Percentiles rank a stretch among this genome's conserved stretches.
Conservation (phyloP, 2,888 invertebrate species). For the Athrips mouffetella region DNA sequence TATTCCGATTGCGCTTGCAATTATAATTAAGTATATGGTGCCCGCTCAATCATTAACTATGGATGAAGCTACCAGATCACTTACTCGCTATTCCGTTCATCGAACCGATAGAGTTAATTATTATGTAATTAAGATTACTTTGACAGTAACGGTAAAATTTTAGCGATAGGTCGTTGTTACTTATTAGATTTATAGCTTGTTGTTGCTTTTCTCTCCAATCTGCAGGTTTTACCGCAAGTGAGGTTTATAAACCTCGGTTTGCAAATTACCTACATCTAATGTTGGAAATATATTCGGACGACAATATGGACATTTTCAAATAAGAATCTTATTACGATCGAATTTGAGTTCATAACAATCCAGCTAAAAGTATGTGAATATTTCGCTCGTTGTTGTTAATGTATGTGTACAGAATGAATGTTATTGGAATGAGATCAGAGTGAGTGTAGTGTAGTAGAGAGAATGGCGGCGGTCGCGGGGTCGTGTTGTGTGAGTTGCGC, state of each 20-base stretch:
- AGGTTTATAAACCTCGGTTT: neutral
- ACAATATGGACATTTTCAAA: neutral
- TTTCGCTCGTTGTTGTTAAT: neutral
- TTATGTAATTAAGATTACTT: neutral
- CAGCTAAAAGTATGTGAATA: neutral
- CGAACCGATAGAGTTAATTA: neutral
- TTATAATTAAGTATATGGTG: neutral
- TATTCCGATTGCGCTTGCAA: conserved; percentile 5
- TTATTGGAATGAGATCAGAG: conserved; percentile 60
- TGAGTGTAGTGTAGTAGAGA: conserved; percentile 53
- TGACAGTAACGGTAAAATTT: neutral
- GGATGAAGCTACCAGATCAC: neutral
- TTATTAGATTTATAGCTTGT: neutral
- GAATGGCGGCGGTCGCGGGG: conserved; percentile 58
- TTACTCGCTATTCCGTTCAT: neutral
- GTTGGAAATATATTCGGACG: neutral
- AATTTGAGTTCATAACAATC: conserved; percentile 1
- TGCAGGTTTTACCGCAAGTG: neutral
- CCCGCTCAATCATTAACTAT: conserved; percentile 4
- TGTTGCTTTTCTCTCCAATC: neutral
- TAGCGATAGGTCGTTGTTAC: neutral
- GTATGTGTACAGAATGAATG: conserved; percentile 26
- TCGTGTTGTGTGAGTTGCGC: conserved; percentile 58
- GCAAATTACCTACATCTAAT: neutral
- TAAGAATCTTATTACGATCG: neutral